phyloP scores from a whole-genome alignment of 2,113 vertebrate genomes.

The Furnarius figulus region DNA sequence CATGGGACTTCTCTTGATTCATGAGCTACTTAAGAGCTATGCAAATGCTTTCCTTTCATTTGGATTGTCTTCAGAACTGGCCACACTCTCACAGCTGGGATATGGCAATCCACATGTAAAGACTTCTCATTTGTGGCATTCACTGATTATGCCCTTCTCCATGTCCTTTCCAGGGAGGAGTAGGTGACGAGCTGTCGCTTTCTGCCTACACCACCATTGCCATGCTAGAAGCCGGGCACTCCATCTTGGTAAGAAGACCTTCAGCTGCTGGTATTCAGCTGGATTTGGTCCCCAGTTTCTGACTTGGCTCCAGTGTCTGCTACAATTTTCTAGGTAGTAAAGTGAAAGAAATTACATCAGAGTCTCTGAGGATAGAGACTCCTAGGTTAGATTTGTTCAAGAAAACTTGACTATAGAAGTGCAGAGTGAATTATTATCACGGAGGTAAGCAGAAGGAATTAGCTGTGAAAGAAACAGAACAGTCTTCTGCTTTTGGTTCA shows the following conservation, averaged over 20 bases:
- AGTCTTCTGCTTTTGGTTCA: not conserved
- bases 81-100: not conserved
- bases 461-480: not conserved
- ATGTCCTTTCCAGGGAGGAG: conserved; percentile 48
- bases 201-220: conserved; percentile 58
- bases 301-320: not conserved
- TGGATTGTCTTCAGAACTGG: not conserved
- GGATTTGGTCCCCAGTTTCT: not conserved
- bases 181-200: conserved; percentile 22
- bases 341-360: not conserved
- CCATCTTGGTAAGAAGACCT: conserved; percentile 11
- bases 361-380: not conserved
- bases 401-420: not conserved
- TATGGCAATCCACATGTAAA: not conserved
- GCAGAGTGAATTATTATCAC: not conserved
- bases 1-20: not conserved
- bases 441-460: not conserved
- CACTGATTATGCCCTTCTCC: not conserved
- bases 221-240: conserved; percentile 60
- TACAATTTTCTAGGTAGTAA: not conserved
- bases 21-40: not conserved
- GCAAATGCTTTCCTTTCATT: not conserved
- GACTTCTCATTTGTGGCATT: not conserved
- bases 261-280: not conserved
- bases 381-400: not conserved